A percentile compares a stretch with the other conserved stretches of the same genome.
phyloP scores from a whole-genome alignment of 2,797 vertebrate genomes.

The Amblyraja radiata region DNA sequence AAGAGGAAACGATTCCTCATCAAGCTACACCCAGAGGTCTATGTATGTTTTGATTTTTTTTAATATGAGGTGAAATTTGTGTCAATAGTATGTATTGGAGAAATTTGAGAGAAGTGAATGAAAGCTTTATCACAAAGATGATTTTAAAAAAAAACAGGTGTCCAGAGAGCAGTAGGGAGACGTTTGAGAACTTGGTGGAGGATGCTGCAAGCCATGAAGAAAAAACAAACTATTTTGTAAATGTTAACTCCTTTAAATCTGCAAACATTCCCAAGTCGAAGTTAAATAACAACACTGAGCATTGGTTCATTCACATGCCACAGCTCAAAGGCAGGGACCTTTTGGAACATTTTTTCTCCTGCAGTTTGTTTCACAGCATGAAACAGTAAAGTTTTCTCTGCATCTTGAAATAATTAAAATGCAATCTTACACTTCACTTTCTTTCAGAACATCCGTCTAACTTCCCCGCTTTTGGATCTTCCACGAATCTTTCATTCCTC shows the following conservation, averaged over 20 bases:
- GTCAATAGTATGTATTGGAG: background rate
- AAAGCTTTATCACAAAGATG: background rate
- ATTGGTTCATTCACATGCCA: background rate
- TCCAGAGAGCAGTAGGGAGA: background rate
- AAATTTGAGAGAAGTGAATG: constrained; percentile 6
- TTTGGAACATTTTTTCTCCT: background rate
- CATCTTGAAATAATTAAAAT: background rate
- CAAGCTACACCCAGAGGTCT: constrained; percentile 91
- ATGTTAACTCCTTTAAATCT: background rate
- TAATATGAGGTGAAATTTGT: background rate
- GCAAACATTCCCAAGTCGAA: background rate
- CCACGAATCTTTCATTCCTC: background rate
- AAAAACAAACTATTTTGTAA: background rate
- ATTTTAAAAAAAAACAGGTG: background rate
- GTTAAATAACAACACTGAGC: background rate
- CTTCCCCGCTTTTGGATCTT: background rate
- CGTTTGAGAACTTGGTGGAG: background rate
- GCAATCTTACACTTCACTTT: background rate
- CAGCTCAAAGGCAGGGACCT: background rate
- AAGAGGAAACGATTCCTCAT: constrained; percentile 92
- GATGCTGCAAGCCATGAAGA: background rate
- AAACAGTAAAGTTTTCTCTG: too few species aligned
- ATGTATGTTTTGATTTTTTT: constrained; percentile 53
- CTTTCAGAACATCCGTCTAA: background rate
- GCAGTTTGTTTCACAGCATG: background rate